phyloP scores from a whole-genome alignment of 2,797 vertebrate genomes.

The Enteromius trimaculatus region DNA sequence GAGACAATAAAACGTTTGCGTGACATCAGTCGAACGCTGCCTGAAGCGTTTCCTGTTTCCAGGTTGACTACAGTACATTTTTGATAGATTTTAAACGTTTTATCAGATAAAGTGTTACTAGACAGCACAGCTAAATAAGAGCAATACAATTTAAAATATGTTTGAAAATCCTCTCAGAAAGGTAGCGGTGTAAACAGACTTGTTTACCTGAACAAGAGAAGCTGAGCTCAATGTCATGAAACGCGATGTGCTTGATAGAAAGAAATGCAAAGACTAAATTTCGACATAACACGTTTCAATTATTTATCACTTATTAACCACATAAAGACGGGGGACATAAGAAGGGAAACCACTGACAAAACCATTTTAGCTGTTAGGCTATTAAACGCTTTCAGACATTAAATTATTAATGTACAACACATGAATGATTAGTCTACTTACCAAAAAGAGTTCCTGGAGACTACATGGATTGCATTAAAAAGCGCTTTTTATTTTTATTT shows the following conservation, averaged over 20 bases:
- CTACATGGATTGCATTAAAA: not conserved
- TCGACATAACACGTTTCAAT: not conserved
- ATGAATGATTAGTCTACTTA: not conserved
- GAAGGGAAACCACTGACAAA: not conserved
- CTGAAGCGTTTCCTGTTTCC: not conserved
- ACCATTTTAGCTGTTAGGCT: not conserved
- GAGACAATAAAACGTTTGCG: not conserved
- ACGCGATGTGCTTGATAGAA: not conserved
- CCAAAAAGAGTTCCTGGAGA: not conserved
- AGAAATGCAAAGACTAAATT: not conserved
- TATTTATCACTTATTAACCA: too few relatives aligned
- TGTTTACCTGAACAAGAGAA: not conserved
- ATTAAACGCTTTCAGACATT: not conserved
- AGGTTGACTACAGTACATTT: not conserved
- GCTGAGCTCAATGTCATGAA: not conserved
- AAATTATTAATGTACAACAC: not conserved
- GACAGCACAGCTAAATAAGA: not conserved
- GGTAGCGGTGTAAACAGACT: not conserved
- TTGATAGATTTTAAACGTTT: not conserved
- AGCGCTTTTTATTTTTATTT: too few relatives aligned
- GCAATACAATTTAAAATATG: not conserved
- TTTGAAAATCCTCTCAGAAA: not conserved
- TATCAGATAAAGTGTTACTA: not conserved
- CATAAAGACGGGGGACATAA: too few relatives aligned
- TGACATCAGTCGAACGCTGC: not conserved